Evolutionary conservation across 2,888 invertebrate species (phyloP).

Genomic region (Pyrocoelia pectoralis): DNA sequence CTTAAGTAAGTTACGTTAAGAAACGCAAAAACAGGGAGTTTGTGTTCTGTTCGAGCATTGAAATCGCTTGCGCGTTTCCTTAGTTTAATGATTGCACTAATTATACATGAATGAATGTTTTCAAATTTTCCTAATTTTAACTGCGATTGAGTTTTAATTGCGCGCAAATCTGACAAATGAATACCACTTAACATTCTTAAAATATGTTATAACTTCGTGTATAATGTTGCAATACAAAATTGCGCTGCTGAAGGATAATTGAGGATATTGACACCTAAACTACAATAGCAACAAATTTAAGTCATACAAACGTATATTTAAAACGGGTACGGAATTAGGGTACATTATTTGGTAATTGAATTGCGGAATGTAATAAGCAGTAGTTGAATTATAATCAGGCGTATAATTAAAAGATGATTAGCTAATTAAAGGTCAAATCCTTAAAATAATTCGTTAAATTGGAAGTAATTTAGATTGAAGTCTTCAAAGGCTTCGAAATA

Average conservation of each 20-base stretch:
- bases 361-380: neutral
- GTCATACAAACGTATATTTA: no score
- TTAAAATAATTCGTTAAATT: slow-evolving; percentile 12
- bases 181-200: neutral
- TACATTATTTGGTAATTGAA: slow-evolving; percentile 3
- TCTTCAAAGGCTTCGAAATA: slow-evolving; percentile 32
- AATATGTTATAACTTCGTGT: neutral
- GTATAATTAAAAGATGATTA: slow-evolving; percentile 6
- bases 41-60: slow-evolving; percentile 2
- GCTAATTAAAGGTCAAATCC: slow-evolving; percentile 18
- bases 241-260: neutral
- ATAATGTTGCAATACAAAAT: neutral
- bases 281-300: neutral
- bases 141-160: neutral
- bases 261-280: slow-evolving; percentile 1
- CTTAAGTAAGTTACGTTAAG: neutral
- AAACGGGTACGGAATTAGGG: neutral
- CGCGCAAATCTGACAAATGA: neutral
- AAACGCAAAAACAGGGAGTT: neutral
- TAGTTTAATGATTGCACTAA: neutral
- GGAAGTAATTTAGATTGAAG: slow-evolving; percentile 24
- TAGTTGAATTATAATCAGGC: neutral
- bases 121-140: neutral
- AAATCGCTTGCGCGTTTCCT: neutral
- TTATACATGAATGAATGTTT: neutral